Evolutionary conservation across 64 coral and sea anemone species (phyloP), one percentile per base, ranked within the genome.

Genomic region (Stichodactyla helianthus): DNA sequence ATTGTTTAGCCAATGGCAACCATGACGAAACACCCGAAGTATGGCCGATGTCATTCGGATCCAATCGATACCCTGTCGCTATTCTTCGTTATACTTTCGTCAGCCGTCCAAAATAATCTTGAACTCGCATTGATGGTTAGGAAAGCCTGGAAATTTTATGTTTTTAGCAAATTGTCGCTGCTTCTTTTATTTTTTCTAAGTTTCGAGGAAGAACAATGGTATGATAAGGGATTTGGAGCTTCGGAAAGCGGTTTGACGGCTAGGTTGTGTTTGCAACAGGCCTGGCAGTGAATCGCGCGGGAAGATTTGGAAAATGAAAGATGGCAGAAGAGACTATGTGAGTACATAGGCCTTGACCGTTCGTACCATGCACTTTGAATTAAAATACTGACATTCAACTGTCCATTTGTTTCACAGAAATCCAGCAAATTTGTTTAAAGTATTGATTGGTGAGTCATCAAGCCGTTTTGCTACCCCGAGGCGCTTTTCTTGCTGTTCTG

Each of bases 1-100:
- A 92, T 92, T 86, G 94, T 97, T 97, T 93, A 97, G 94, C 94
- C 94, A 97, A 97, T 97, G 77, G 91, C 91, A 97, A 97, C 94
- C 84, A 65, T 93, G 91, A 97, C 94, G 94, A 97, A 93, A 97
- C 53, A 79, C 58, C 88, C 94, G 94, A 90, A 88, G 52, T 19
- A 52, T 70, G 82, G 59, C 84, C 91, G 94, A 90, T 58, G 83
- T 51, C 59, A 87, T 53, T 71, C 91, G 88, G 84, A 85, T 11
- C 5, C n/a, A 52, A 51, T 81, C 78, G 52, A 81, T 81, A 81
- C 6, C 15, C 4, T 54, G 5, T 81, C 78, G 68, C 9, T 10
- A 26, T 28, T 27, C 26, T 74, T 74, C 25, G 22, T 3, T 74
- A 74, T 26, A 74, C 27, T 74, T 27, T 31, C 25, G 25, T 23